Evolutionary conservation across 2,888 invertebrate species (phyloP), one percentile per base, ranked within the genome.

Genomic region (Melolontha melolontha): DNA sequence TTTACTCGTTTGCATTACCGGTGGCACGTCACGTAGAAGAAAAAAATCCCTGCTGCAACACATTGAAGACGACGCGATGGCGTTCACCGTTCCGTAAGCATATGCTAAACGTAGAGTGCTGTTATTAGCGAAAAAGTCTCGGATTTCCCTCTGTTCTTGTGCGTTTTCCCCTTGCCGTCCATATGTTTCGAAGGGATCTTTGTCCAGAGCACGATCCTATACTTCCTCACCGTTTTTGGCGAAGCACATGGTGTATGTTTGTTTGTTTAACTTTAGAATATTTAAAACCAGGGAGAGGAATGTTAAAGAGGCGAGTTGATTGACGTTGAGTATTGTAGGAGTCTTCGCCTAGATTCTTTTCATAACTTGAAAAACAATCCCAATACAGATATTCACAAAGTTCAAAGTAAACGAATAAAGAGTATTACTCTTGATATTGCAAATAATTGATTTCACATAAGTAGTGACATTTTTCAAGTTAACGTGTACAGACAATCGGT

Each of bases 21-120:
- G 52, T 2, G 29, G 29, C 64, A 27, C 67, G 27, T 44, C 4
- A 17, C 22, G 11, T 12, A n/a, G 42, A 27, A 57, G 41, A 34
- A 22, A 22, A 22, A 54, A 64, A 44, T 52, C 44, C 42, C 34
- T 16, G 16, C 40, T n/a, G 8, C 11, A 12, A 16, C 17, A 39
- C 11, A 16, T 42, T 34, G 14, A 47, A 47, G 29, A 11, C 47
- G 11, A 16, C 12, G 11, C 22, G 8, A 22, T 22, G 39, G 14
- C 7, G 14, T 6, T 4, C 52, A 49, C 47, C 34, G 27, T 39
- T 39, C 50, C 49, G n/a, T 49, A 52, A 44, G 40, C 64, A 64
- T 64, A 64, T 64, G 64, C 64, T 64, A 64, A 64, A 64, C 64
- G 64, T 10, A 52, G 8, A 34, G 34, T 29, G 29, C 22, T 34